A percentile compares a stretch with the other conserved stretches of the same genome.
phyloP scores from a whole-genome alignment of 2,797 vertebrate species.

The Gobio occitaniae region DNA sequence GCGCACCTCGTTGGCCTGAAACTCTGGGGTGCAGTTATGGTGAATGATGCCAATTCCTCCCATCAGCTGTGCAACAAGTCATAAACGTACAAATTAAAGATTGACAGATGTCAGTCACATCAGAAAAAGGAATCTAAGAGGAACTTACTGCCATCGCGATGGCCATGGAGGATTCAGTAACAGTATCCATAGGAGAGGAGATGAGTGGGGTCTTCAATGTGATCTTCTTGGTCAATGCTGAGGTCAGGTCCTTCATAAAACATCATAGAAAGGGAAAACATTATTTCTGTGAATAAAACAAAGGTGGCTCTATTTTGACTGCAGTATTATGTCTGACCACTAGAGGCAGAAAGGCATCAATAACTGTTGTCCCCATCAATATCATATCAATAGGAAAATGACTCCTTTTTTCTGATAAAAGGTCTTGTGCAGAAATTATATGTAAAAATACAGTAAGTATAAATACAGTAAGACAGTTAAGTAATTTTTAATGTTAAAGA shows the following conservation, averaged over 20 bases:
- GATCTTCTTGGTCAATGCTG: slow-evolving; percentile 91
- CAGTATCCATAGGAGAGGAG: slow-evolving; percentile 96
- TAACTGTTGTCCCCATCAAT: neutral
- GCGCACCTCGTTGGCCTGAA: slow-evolving; percentile 93
- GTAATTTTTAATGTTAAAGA: no score
- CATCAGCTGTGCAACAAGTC: slow-evolving; percentile 81
- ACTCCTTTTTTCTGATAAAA: neutral
- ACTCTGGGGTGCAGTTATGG: slow-evolving; percentile 95
- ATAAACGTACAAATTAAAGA: neutral
- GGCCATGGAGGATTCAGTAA: slow-evolving; percentile 95
- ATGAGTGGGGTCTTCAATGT: slow-evolving; percentile 91
- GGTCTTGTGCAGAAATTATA: neutral
- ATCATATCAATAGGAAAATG: neutral
- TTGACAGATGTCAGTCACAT: neutral
- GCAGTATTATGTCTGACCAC: neutral
- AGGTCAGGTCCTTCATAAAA: slow-evolving; percentile 86
- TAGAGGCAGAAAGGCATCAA: neutral
- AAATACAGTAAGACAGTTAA: no score
- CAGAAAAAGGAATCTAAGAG: neutral
- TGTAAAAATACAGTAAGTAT: no score
- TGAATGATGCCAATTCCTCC: slow-evolving; percentile 95
- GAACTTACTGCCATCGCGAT: slow-evolving; percentile 91
- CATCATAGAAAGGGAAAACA: neutral
- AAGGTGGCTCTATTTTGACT: neutral
- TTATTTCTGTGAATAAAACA: neutral